These are phyloP conservation scores for Pangasius sanitwongsei DNA, from an alignment of 2,797 vertebrate genomes.

Conservation along the genomic window DNA sequence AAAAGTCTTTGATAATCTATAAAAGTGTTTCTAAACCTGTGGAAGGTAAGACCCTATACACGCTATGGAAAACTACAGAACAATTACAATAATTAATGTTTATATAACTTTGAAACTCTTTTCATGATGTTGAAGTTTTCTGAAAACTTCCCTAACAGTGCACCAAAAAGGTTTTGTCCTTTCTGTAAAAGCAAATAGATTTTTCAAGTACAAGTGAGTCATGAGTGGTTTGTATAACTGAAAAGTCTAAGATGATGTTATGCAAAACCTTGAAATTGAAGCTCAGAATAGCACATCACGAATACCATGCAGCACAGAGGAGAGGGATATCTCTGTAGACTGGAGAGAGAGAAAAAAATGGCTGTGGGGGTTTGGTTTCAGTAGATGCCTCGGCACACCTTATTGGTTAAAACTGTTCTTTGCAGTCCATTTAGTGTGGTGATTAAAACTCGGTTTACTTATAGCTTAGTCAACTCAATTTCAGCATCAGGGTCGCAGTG, in stretches of 20 bases:
- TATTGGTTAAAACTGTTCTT: neutral
- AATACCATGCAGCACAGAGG: neutral
- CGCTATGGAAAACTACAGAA: neutral
- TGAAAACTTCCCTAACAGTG: neutral
- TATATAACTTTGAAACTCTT: neutral
- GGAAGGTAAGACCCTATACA: neutral
- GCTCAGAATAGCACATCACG: neutral
- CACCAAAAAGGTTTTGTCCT: neutral
- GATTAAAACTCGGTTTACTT: neutral
- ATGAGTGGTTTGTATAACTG: constrained; percentile 14
- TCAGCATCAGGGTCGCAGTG: neutral
- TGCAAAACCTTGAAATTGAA: constrained; percentile 27
- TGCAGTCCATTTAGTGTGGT: neutral
- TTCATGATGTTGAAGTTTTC: neutral
- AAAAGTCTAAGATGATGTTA: constrained; percentile 1
- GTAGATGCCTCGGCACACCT: neutral
- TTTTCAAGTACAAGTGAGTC: neutral
- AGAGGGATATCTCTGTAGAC: neutral
- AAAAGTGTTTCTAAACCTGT: neutral
- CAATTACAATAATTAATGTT: neutral
- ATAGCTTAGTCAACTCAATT: neutral
- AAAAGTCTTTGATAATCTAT: neutral
- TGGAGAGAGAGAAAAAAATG: neutral
- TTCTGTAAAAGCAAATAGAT: constrained; percentile 1
- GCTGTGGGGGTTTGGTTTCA: neutral